Conservation (phyloP, 2,113 vertebrate species). For the Phainopepla nitens region DNA sequence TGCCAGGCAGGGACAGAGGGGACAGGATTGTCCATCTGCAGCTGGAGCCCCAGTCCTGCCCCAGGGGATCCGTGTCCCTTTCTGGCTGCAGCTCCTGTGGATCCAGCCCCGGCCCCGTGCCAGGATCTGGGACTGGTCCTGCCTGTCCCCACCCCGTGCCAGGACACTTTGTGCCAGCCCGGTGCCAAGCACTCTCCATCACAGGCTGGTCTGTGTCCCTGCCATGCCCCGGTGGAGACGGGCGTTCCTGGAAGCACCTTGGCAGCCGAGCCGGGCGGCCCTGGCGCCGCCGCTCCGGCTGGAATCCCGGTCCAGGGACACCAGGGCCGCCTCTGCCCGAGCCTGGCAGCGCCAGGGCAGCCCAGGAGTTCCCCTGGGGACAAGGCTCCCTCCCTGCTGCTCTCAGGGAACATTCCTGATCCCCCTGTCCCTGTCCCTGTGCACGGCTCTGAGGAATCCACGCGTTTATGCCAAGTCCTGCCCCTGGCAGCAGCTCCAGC, state of each 20-base stretch:
- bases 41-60: accelerated
- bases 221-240: accelerated
- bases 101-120: accelerated
- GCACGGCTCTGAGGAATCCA: not conserved
- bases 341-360: not conserved
- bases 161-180: conserved; percentile 15
- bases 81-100: accelerated
- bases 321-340: accelerated
- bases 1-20: not conserved
- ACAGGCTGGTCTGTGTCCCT: not conserved
- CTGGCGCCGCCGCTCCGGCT: not conserved
- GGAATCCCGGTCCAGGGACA: not conserved
- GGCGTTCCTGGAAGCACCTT: not conserved
- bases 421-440: no score
- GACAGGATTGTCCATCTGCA: accelerated
- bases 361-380: not conserved
- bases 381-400: not conserved
- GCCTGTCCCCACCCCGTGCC: not conserved
- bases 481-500: not conserved
- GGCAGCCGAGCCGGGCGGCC: not conserved
- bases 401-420: not conserved
- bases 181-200: not conserved
- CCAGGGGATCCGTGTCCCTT: not conserved
- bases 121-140: not conserved
- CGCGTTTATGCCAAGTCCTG: accelerated